phyloP scores from a whole-genome alignment of 2,888 invertebrate genomes.

The Disparrhopalites patrizii region DNA sequence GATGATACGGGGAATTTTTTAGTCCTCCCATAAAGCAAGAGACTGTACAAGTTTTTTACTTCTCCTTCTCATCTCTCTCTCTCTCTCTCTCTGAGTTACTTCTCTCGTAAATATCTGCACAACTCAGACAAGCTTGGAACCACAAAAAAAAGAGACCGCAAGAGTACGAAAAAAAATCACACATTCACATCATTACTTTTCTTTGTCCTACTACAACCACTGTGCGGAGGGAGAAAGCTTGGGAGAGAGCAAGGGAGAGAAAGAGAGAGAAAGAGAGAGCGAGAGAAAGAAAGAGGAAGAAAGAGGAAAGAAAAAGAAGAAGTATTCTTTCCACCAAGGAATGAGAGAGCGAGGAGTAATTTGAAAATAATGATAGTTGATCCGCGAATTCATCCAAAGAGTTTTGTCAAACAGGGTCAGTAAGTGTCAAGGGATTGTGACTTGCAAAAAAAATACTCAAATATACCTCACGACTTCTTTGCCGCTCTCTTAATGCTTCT shows the following conservation, averaged over 20 bases:
- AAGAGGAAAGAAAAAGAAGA: background rate
- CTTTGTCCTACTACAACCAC: too few species aligned
- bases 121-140: background rate
- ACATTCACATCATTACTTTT: background rate
- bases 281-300: background rate
- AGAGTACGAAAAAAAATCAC: too few species aligned
- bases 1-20: background rate
- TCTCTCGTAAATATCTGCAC: background rate
- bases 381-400: slow-evolving; percentile 4
- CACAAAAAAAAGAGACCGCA: background rate
- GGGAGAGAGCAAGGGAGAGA: background rate
- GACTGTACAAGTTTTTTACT: too few species aligned
- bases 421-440: slow-evolving; percentile 13
- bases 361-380: slow-evolving; percentile 24
- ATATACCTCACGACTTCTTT: too few species aligned
- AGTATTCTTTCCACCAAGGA: too few species aligned
- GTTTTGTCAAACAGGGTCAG: slow-evolving; percentile 8
- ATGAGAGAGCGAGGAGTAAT: too few species aligned
- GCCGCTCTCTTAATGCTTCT: background rate
- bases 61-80: too few species aligned
- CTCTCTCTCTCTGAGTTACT: background rate
- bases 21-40: background rate
- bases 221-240: background rate
- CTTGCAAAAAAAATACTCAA: background rate
- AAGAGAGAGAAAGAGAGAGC: background rate